A percentile compares a stretch with the other conserved stretches of the same genome.
Conservation (phyloP, 35 echinoderm and acorn worm species). For the Ophiothrix spiculata region DNA sequence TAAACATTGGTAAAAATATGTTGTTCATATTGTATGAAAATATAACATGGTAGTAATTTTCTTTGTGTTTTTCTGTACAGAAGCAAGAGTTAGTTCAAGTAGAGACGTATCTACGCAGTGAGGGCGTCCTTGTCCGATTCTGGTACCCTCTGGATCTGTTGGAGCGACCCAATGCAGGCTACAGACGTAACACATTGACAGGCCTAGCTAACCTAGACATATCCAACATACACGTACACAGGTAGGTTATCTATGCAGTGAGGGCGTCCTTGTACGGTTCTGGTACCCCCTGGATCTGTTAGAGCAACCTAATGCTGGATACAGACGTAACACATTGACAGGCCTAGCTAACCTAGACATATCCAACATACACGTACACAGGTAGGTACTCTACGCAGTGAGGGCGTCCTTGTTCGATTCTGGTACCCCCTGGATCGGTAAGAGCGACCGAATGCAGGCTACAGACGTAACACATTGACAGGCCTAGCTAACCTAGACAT, state of each 20-base stretch:
- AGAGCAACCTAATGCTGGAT: slow-evolving; percentile 57
- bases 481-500: slow-evolving; percentile 50
- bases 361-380: slow-evolving; percentile 70
- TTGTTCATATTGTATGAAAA: too few relatives aligned
- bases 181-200: slow-evolving; percentile 41
- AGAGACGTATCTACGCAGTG: slow-evolving; percentile 73
- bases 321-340: slow-evolving; percentile 41
- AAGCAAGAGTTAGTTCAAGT: slow-evolving; percentile 73
- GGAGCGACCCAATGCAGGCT: slow-evolving; percentile 58
- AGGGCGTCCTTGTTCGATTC: slow-evolving; percentile 74
- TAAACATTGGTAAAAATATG: too few relatives aligned
- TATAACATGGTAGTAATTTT: neutral
- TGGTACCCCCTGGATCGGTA: slow-evolving; percentile 74
- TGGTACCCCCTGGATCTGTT: slow-evolving; percentile 77
- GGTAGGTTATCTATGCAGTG: slow-evolving; percentile 74
- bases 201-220: slow-evolving; percentile 50
- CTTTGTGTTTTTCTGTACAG: slow-evolving; percentile 13
- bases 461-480: slow-evolving; percentile 41
- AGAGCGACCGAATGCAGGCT: slow-evolving; percentile 58
- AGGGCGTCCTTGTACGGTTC: slow-evolving; percentile 74
- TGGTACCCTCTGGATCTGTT: slow-evolving; percentile 77
- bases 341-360: slow-evolving; percentile 50
- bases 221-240: slow-evolving; percentile 70
- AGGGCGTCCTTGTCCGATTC: slow-evolving; percentile 74
- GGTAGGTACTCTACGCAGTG: slow-evolving; percentile 56